phyloP scores from a whole-genome alignment of 2,888 invertebrate species.

The Gymnosoma rotundatum region DNA sequence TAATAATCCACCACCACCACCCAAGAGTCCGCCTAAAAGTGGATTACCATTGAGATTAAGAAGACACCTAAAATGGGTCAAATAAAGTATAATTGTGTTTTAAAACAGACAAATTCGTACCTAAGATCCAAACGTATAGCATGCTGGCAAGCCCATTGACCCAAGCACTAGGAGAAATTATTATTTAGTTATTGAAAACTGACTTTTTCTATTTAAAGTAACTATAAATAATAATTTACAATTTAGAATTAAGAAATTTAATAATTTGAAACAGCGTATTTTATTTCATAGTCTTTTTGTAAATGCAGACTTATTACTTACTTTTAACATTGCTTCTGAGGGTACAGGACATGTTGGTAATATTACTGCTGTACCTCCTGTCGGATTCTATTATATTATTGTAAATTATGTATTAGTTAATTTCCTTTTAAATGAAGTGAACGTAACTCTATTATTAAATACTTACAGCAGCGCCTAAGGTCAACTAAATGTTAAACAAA shows the following conservation, averaged over 20 bases:
- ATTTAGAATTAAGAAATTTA: too few relatives aligned
- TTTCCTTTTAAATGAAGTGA: neutral
- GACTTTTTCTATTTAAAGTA: neutral
- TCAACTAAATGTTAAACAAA: constrained; percentile 37
- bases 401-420: neutral
- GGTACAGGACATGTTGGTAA: constrained; percentile 57
- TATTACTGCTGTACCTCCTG: neutral
- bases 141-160: constrained; percentile 64
- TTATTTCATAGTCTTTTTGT: neutral
- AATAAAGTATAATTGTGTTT: too few relatives aligned
- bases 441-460: neutral
- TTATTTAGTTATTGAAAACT: neutral
- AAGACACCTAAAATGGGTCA: constrained; percentile 51
- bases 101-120: constrained; percentile 12
- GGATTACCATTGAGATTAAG: constrained; percentile 68
- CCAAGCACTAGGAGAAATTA: constrained; percentile 59
- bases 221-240: too few relatives aligned
- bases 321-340: constrained; percentile 53
- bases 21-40: constrained; percentile 63
- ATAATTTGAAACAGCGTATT: neutral
- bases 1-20: constrained; percentile 47
- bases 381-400: constrained; percentile 6
- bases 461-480: constrained; percentile 46
- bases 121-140: constrained; percentile 69
- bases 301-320: constrained; percentile 32